Evolutionary conservation across 2,113 vertebrate species (phyloP).

Genomic region (Mionectes macconnelli): DNA sequence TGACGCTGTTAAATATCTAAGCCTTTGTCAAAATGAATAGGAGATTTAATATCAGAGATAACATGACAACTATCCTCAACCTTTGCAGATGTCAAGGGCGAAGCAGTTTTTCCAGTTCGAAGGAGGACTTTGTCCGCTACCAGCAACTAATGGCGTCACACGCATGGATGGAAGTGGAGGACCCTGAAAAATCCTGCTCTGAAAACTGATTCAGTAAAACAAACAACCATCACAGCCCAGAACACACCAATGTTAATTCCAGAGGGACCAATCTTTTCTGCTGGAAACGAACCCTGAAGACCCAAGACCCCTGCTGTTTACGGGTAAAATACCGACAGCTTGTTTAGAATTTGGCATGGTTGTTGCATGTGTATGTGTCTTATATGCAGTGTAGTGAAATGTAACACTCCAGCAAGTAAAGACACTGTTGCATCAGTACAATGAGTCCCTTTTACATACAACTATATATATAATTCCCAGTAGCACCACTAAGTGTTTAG

Average conservation of each 20-base stretch:
- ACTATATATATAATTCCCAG: neutral
- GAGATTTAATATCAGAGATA: conserved; percentile 29
- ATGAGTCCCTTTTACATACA: neutral
- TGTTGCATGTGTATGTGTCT: neutral
- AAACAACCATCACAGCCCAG: neutral
- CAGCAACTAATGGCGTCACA: neutral
- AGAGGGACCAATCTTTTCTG: neutral
- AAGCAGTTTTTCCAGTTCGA: conserved; percentile 46
- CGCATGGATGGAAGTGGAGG: neutral
- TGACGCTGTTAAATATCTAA: conserved; percentile 15
- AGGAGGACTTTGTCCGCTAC: neutral
- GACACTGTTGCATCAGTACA: neutral
- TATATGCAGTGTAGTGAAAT: neutral
- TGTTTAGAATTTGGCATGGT: neutral
- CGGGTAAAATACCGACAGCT: neutral
- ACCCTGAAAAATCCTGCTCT: neutral
- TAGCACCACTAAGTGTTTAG: neutral
- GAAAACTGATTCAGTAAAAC: neutral
- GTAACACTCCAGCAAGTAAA: neutral
- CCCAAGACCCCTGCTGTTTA: neutral
- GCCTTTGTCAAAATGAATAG: conserved; percentile 39
- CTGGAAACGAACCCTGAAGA: neutral
- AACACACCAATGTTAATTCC: neutral
- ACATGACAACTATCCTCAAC: neutral
- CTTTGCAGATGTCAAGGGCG: conserved; percentile 20